Percentiles rank a stretch among this genome's conserved stretches.
Conservation (phyloP, 1,140 invertebrate genomes). For the Paracyclopina nana region DNA sequence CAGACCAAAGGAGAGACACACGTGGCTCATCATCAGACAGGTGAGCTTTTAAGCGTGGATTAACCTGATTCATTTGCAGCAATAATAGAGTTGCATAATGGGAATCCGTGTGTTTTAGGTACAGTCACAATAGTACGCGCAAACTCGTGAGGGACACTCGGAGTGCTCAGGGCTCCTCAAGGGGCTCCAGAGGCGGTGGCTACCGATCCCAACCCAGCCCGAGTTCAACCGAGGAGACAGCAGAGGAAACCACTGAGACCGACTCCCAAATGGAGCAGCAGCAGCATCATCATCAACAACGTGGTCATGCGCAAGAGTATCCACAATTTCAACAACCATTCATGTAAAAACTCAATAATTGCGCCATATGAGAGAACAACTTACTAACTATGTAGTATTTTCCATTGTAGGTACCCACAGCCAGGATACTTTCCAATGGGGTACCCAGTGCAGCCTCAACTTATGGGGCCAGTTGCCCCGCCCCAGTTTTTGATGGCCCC, state of each 20-base stretch:
- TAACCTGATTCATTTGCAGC: not conserved
- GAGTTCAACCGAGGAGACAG: constrained; percentile 11
- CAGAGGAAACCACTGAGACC: constrained; percentile 13
- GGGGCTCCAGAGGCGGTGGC: not conserved
- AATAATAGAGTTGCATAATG: no score
- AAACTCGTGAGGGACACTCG: not conserved
- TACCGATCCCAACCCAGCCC: constrained; percentile 5
- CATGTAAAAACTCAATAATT: not conserved
- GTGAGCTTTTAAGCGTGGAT: not conserved
- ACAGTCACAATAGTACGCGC: not conserved
- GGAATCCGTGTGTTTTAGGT: not conserved
- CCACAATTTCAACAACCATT: no score
- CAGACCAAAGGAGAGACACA: not conserved
- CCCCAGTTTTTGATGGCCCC: constrained; percentile 9
- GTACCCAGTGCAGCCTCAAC: not conserved
- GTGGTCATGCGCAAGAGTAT: no score
- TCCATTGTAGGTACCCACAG: not conserved
- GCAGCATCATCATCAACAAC: no score
- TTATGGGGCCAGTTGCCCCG: not conserved
- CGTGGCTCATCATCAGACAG: not conserved
- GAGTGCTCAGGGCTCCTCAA: not conserved
- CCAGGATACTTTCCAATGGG: not conserved
- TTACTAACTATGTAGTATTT: not conserved
- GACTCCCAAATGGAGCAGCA: constrained; percentile 1
- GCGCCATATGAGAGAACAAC: not conserved